These are phyloP conservation scores for Solenodon paradoxus DNA, from an alignment of 2,113 vertebrate species.

Conservation along the genomic window DNA sequence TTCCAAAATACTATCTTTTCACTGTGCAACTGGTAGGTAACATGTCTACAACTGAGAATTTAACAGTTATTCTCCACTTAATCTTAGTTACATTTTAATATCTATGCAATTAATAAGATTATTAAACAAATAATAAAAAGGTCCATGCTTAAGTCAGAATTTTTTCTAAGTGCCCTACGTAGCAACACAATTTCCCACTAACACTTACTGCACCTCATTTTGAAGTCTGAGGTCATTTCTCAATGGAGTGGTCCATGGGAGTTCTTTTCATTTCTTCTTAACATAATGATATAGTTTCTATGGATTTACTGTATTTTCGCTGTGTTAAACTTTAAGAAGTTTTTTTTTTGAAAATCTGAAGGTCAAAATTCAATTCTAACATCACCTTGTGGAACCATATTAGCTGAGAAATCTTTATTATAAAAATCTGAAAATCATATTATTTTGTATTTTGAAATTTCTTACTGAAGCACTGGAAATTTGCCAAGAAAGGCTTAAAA, in stretches of 20 bases:
- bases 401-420: constrained; percentile 1
- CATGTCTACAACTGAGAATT: background rate
- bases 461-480: constrained; percentile 5
- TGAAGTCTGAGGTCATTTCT: constrained; percentile 35
- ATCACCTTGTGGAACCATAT: constrained; percentile 20
- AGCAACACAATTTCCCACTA: background rate
- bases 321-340: constrained; percentile 53
- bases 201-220: constrained; percentile 30
- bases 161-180: background rate
- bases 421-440: background rate
- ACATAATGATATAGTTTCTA: constrained; percentile 38
- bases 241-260: background rate
- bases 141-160: background rate
- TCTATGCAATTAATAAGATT: constrained; percentile 5
- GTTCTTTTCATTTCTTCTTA: constrained; percentile 54
- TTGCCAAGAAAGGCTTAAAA: background rate
- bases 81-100: constrained; percentile 19
- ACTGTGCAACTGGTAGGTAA: background rate
- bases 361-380: constrained; percentile 62
- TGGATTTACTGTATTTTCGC: constrained; percentile 42
- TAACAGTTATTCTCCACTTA: background rate
- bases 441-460: background rate
- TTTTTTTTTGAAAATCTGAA: constrained; percentile 50
- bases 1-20: background rate
- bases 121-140: background rate